These are phyloP conservation scores for Laticauda laticaudata DNA, from an alignment of 2,113 vertebrate genomes.

Conservation along the genomic window DNA sequence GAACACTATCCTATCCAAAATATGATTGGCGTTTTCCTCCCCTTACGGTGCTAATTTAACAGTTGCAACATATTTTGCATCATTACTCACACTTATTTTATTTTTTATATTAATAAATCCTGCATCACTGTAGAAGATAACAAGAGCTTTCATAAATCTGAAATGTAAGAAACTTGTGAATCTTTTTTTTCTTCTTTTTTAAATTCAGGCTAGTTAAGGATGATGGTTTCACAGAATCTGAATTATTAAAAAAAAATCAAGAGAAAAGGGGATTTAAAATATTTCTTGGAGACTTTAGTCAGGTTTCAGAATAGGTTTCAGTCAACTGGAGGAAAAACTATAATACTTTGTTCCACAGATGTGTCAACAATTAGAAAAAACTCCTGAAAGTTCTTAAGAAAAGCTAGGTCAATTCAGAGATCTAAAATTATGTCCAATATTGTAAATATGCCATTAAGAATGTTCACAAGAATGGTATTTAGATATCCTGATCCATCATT, in stretches of 20 bases:
- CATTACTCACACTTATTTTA: conserved; percentile 52
- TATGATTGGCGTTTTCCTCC: conserved; percentile 28
- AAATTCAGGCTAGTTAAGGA: background rate
- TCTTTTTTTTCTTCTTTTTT: background rate
- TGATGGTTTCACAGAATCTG: conserved; percentile 49
- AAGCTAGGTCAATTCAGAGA: background rate
- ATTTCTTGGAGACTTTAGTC: conserved; percentile 49
- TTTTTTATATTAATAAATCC: background rate
- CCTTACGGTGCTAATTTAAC: conserved; percentile 48
- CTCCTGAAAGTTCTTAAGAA: conserved; percentile 54
- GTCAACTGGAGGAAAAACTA: conserved; percentile 46
- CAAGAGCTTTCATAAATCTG: background rate
- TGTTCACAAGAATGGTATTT: background rate
- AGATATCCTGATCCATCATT: no score
- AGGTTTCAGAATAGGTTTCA: conserved; percentile 57
- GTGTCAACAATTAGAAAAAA: conserved; percentile 35
- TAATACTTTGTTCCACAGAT: conserved; percentile 41
- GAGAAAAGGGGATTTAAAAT: conserved; percentile 55
- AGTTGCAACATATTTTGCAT: conserved; percentile 50
- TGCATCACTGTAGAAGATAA: background rate
- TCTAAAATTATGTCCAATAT: background rate
- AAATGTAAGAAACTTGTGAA: conserved; percentile 44
- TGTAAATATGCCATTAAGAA: background rate
- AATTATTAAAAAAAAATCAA: conserved; percentile 29
- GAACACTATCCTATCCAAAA: conserved; percentile 47